Base-by-base conservation (phyloP, 2,797 vertebrate species). In the Crax fasciolata region DNA sequence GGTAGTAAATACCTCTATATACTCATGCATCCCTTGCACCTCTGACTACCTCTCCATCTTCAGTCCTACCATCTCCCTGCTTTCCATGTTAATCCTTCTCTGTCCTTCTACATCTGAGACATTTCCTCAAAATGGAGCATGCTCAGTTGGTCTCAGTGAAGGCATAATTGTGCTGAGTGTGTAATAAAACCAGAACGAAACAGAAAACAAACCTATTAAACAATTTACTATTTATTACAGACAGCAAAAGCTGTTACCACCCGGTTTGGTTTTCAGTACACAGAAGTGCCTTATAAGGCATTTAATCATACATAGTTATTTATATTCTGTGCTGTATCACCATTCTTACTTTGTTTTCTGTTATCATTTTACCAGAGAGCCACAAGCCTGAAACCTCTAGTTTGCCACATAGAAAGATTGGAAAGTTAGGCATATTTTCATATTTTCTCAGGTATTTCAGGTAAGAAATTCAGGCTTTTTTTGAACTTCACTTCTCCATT, bases 121-220 rank as follows among this genome's bases (percentile, higher is more conserved):
- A 46, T 66, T 80, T 87, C 55, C 83, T 57, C 57, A 71, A 83
- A 91, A 80, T 20, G 12, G 9, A 71, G n/a, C 11, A 80, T 21
- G 18, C 7, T 61, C 15, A 1, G 3, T 35, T 74, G n/a, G 61
- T 89, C 14, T 48, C 52, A 15, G 57, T 39, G 62, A 76, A 80
- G 32, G 4, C 83, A 14, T 30, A 77, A 71, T 91, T 89, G 74
- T 61, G 61, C 49, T 11, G 38, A 80, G 65, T 11, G 19, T 80
- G 13, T 94, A 87, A 94, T 71, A 6, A 8, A 27, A 43, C 48
- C 35, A 74, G 75, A 91, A 89, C 44, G 68, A 16, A 55, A 74
- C 39, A 23, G 32, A 38, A 92, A 90, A 80, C 13, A 80, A 90
- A 95, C 49, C 63, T 57, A 59, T 68, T 92, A 76, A 84, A 67